Base-by-base conservation (phyloP, 2,797 vertebrate species). In the Microctenopoma stevenorrisi region DNA sequence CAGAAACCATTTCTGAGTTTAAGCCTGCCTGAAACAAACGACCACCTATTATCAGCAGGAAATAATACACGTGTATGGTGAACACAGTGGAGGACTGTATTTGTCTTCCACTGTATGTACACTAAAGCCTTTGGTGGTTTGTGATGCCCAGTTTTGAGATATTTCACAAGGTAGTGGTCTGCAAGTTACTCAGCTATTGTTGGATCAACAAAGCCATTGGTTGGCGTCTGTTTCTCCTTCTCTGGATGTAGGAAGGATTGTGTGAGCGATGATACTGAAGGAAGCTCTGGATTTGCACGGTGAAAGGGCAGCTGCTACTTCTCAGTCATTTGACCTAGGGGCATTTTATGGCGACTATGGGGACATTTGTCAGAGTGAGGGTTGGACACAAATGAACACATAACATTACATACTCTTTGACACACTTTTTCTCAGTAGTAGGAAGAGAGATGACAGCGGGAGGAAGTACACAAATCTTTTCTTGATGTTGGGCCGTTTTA, bases 391-490 rank as follows among this genome's bases (percentile, higher is more conserved):
- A 84, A 86, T 76, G 44, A 68, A 86, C 79, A 82, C 74, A 86
- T 67, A 57, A 79, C 72, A 92, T 88, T 87, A 90, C 87, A 83
- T 74, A 66, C 57, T 89, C 89, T 90, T 92, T 91, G 82, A 91
- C 77, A 76, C 70, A 49, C 72, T 83, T 76, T 68, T 84, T 86
- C 83, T 60, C 86, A 79, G 72, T 82, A 79, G 85, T 86, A 79
- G 82, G 67, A 89, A 82, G 83, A 62, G 65, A 83, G 81, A 81
- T 76, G 79, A 83, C 75, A 66, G 79, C 72, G 64, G 15, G 68
- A 83, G 70, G 77, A 89, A 86, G 74, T 76, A 64, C 74, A 86
- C 85, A 88, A 80, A 88, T 88, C 77, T 86, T 86, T 75, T 81
- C 85, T 87, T 84, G 87, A 83, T 88, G 77, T 76, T 70, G 53